Evolutionary conservation across 1,140 invertebrate species (phyloP).

Genomic region (Monochamus saltuarius): DNA sequence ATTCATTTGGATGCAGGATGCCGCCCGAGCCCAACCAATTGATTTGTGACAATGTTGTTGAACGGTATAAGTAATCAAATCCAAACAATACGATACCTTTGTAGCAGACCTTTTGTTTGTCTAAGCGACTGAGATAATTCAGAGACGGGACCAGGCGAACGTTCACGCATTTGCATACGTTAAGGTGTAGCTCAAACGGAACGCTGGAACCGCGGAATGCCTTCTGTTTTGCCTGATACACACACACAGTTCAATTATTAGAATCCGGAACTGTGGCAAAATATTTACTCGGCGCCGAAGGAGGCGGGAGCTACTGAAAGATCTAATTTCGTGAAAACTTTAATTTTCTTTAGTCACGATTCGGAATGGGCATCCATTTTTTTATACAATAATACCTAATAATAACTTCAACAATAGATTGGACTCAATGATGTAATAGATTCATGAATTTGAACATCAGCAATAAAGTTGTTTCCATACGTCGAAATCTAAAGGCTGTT

Average conservation of each 20-base stretch:
- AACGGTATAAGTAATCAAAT: slow-evolving; percentile 20
- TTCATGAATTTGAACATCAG: no score
- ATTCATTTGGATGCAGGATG: no score
- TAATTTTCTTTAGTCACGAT: no score
- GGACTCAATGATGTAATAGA: no score
- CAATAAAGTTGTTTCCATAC: no score
- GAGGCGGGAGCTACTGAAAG: not conserved
- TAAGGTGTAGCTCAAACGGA: slow-evolving; percentile 10
- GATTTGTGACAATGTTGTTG: slow-evolving; percentile 22
- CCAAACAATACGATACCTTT: slow-evolving; percentile 18
- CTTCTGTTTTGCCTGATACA: not conserved
- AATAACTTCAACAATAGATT: no score
- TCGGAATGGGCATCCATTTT: no score
- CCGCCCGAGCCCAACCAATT: slow-evolving; percentile 4
- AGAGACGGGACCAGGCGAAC: slow-evolving; percentile 1
- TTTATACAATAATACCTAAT: no score
- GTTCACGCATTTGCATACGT: slow-evolving; percentile 18
- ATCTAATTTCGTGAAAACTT: no score
- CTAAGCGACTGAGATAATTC: slow-evolving; percentile 20
- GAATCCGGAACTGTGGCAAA: slow-evolving; percentile 10
- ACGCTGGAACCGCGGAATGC: not conserved
- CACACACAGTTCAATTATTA: slow-evolving; percentile 9
- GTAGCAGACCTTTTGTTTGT: slow-evolving; percentile 19
- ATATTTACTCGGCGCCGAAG: slow-evolving; percentile 2
- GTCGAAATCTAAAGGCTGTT: no score